phyloP scores from a whole-genome alignment of 2,888 invertebrate genomes.

The Gortyna flavago region DNA sequence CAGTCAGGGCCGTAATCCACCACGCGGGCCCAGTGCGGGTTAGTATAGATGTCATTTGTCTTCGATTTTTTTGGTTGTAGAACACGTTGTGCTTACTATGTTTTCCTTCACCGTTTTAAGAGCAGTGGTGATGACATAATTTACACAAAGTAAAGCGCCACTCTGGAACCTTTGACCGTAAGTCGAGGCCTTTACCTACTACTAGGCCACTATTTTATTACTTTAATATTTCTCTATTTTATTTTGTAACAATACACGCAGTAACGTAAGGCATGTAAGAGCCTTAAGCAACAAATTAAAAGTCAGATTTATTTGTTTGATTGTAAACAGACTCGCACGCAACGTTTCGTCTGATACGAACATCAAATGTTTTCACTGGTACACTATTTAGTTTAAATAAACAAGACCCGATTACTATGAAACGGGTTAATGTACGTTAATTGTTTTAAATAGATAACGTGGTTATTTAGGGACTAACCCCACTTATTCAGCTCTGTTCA shows the following conservation, averaged over 20 bases:
- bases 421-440: constrained; percentile 27
- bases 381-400: constrained; percentile 35
- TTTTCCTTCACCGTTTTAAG: background rate
- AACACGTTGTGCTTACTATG: background rate
- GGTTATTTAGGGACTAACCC: too few species aligned
- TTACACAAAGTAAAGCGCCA: background rate
- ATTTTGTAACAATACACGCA: constrained; percentile 7
- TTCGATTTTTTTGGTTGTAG: background rate
- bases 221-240: background rate
- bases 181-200: background rate
- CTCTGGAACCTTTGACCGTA: background rate
- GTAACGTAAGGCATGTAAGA: constrained; percentile 24
- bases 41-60: background rate
- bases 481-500: too few species aligned
- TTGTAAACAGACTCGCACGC: constrained; percentile 58
- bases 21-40: too few species aligned
- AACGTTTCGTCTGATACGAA: constrained; percentile 41
- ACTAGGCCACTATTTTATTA: background rate
- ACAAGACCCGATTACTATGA: constrained; percentile 28
- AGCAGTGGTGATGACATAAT: background rate
- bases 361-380: constrained; percentile 35
- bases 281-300: constrained; percentile 47
- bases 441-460: constrained; percentile 28
- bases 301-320: constrained; percentile 52
- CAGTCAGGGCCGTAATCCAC: background rate